Percentiles rank a stretch among this genome's conserved stretches.
These are phyloP conservation scores for Allophyes oxyacanthae DNA, from an alignment of 2,888 invertebrate species.

Conservation along the genomic window DNA sequence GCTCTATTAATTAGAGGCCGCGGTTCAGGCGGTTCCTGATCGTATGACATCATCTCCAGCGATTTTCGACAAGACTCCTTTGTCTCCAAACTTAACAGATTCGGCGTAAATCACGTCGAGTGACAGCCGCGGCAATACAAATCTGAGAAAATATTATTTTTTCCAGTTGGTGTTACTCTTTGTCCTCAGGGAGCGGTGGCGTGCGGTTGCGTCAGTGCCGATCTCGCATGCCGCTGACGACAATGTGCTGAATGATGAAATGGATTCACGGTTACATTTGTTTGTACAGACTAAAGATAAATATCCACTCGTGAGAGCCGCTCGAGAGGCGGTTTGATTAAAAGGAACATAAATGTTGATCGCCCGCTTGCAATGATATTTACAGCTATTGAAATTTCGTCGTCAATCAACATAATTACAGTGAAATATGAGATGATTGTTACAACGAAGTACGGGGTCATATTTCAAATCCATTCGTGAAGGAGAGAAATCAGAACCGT, in stretches of 20 bases:
- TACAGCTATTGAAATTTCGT: constrained; percentile 63
- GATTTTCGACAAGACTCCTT: constrained; percentile 81
- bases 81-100: constrained; percentile 81
- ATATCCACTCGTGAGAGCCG: constrained; percentile 71
- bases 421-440: constrained; percentile 58
- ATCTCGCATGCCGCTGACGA: constrained; percentile 63
- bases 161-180: constrained; percentile 66
- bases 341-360: constrained; percentile 68
- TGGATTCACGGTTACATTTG: constrained; percentile 79
- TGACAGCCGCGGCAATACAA: constrained; percentile 80
- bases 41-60: constrained; percentile 82
- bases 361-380: constrained; percentile 60
- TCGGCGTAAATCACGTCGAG: constrained; percentile 81
- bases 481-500: constrained; percentile 42
- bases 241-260: constrained; percentile 81
- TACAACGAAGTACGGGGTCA: constrained; percentile 44
- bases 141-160: constrained; percentile 80
- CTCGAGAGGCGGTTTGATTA: constrained; percentile 66
- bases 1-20: constrained; percentile 80
- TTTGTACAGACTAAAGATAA: constrained; percentile 80
- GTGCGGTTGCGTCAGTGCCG: constrained; percentile 68
- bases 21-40: constrained; percentile 54
- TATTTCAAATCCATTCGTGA: constrained; percentile 50
- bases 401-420: constrained; percentile 58
- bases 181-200: constrained; percentile 61